These are phyloP conservation scores for Drosophila kurseongensis DNA, from an alignment of 1,140 invertebrate species.

Conservation along the genomic window DNA sequence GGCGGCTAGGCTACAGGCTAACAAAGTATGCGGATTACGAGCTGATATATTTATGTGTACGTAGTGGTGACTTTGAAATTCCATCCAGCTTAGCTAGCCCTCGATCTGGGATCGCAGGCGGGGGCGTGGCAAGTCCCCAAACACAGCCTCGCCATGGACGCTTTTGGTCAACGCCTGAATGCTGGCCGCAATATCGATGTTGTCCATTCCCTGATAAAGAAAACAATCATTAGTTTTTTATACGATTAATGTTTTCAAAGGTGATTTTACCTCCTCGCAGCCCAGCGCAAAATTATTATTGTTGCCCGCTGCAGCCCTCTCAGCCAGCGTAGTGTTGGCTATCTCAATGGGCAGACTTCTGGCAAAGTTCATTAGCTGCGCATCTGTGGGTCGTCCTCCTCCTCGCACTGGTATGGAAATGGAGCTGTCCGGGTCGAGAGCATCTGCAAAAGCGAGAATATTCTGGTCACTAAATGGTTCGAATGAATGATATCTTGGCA, in stretches of 20 bases:
- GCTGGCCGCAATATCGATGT: conserved; percentile 92
- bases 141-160: conserved; percentile 92
- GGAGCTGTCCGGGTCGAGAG: conserved; percentile 74
- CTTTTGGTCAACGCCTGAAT: conserved; percentile 94
- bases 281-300: conserved; percentile 50
- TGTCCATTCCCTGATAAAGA: conserved; percentile 67
- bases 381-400: conserved; percentile 24
- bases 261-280: conserved; percentile 65
- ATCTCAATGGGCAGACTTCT: conserved; percentile 81
- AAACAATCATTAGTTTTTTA: neutral
- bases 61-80: conserved; percentile 48
- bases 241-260: too few species aligned
- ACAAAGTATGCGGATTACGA: conserved; percentile 53
- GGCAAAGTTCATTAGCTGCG: conserved; percentile 66
- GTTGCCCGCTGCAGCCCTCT: conserved; percentile 40
- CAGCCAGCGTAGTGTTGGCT: conserved; percentile 67
- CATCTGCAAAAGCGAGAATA: conserved; percentile 44
- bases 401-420: conserved; percentile 66
- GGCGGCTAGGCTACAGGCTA: conserved; percentile 36
- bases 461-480: neutral
- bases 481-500: neutral
- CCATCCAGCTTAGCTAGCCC: conserved; percentile 43
- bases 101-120: conserved; percentile 92
- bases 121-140: conserved; percentile 92
- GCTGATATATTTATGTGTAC: conserved; percentile 66